A percentile compares a stretch with the other conserved stretches of the same genome.
Conservation (phyloP, 2,113 vertebrate genomes). For the Erythrocercus mccallii region DNA sequence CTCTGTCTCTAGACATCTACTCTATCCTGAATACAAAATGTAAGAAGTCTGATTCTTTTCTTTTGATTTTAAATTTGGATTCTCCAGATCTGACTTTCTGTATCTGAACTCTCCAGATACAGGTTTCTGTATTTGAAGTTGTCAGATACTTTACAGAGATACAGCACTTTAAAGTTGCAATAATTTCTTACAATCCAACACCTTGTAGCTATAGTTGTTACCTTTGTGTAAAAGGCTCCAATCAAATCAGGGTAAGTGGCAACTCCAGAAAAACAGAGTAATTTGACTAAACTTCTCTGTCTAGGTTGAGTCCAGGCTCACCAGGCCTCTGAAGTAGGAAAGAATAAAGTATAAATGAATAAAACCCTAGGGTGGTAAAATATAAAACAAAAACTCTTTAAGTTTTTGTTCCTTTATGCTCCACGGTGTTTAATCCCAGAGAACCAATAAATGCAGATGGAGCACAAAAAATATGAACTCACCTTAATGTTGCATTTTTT, state of each 20-base stretch:
- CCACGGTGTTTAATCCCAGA: not conserved
- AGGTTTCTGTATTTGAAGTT: not conserved
- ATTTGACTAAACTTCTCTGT: not conserved
- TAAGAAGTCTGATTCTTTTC: not conserved
- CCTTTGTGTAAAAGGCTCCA: not conserved
- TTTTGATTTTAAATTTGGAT: not conserved
- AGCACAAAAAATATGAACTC: slow-evolving; percentile 43
- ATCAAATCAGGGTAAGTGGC: not conserved
- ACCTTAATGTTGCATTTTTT: not conserved
- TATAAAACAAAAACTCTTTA: not conserved
- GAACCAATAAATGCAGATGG: slow-evolving; percentile 20
- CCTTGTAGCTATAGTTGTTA: not conserved
- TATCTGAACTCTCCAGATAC: not conserved
- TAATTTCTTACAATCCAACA: not conserved
- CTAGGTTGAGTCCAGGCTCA: not conserved
- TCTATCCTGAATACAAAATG: not conserved
- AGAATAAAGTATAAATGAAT: not conserved
- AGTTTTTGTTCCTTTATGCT: not conserved
- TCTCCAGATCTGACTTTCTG: not conserved
- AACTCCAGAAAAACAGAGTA: not conserved
- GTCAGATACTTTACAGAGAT: not conserved
- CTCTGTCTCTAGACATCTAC: not conserved
- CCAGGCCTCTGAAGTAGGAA: slow-evolving; percentile 20
- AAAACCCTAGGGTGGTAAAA: not conserved
- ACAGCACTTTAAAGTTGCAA: not conserved